These are phyloP conservation scores for Buteo buteo DNA, from an alignment of 2,113 vertebrate species.

Conservation along the genomic window DNA sequence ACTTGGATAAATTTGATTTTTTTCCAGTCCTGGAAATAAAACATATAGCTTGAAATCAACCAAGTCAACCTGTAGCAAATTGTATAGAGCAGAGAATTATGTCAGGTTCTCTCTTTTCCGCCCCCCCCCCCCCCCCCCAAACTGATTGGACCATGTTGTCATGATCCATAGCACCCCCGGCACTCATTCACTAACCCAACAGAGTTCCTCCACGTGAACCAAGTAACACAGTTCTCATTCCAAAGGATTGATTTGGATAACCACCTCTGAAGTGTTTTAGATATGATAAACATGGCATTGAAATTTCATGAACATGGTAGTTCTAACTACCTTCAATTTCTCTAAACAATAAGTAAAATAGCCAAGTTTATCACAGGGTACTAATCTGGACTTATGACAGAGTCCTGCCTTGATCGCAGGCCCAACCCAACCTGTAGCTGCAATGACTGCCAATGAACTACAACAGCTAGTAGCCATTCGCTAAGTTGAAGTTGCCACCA, in stretches of 20 bases:
- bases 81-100: not conserved
- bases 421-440: not conserved
- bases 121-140: no score
- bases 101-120: not conserved
- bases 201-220: not conserved
- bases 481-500: fast-evolving
- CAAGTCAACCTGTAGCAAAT: not conserved
- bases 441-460: not conserved
- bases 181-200: not conserved
- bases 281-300: not conserved
- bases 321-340: not conserved
- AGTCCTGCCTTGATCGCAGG: not conserved
- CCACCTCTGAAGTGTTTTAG: not conserved
- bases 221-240: not conserved
- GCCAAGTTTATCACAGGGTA: not conserved
- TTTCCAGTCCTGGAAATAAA: not conserved
- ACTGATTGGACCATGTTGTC: not conserved
- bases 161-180: not conserved
- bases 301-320: not conserved
- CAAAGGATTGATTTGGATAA: not conserved
- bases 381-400: not conserved
- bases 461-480: not conserved
- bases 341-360: not conserved
- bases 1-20: not conserved
- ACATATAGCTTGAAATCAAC: not conserved